Conservation (phyloP, 1,140 invertebrate genomes). For the Zeugodacus cucurbitae region DNA sequence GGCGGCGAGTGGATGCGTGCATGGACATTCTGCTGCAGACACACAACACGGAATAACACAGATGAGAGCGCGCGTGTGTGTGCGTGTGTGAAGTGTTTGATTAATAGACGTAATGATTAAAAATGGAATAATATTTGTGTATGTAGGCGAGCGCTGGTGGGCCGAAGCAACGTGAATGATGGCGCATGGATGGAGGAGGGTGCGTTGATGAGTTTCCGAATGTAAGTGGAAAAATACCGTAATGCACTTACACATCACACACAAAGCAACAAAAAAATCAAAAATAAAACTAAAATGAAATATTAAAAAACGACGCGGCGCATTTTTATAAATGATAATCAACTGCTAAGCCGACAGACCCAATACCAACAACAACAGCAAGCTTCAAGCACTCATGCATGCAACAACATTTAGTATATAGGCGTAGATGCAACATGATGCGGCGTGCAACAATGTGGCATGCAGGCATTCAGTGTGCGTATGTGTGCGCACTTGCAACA, state of each 20-base stretch:
- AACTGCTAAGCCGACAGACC: background rate
- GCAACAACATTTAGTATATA: background rate
- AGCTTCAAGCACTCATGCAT: background rate
- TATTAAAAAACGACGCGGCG: background rate
- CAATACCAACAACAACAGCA: slow-evolving; percentile 7
- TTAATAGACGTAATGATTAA: slow-evolving; percentile 34
- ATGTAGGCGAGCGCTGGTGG: background rate
- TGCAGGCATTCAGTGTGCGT: too few species aligned
- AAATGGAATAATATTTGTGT: slow-evolving; percentile 7
- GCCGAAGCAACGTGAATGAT: background rate
- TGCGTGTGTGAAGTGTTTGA: slow-evolving; percentile 18
- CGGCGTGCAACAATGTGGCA: background rate
- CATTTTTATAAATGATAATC: slow-evolving; percentile 27
- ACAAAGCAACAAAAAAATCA: background rate
- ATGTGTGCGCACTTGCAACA: slow-evolving; percentile 1
- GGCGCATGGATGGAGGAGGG: background rate
- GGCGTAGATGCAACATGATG: background rate
- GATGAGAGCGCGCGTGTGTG: background rate
- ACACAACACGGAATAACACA: background rate
- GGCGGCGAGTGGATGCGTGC: background rate
- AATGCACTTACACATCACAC: background rate
- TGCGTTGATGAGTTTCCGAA: background rate
- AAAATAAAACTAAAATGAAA: background rate
- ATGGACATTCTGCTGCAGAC: background rate
- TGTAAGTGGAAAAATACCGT: background rate